Evolutionary conservation across 2,113 vertebrate genomes (phyloP).

Genomic region (Bostrychus sinensis): DNA sequence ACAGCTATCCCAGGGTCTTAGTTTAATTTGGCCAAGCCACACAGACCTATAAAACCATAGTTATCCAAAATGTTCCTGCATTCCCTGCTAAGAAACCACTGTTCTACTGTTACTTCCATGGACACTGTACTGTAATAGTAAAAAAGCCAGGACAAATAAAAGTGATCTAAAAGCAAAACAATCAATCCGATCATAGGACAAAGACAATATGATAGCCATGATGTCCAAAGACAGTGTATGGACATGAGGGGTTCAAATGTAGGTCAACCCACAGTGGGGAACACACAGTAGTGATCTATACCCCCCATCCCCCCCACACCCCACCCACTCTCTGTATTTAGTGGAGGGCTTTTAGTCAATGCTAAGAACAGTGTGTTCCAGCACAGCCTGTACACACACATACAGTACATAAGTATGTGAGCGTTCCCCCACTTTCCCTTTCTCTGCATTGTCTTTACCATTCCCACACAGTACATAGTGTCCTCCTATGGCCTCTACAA

Average conservation of each 20-base stretch:
- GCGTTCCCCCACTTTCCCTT: not conserved
- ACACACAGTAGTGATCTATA: constrained; percentile 2
- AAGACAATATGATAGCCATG: not conserved
- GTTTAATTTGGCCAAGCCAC: no score
- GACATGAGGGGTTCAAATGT: constrained; percentile 36
- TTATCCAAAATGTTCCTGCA: no score
- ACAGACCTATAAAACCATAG: no score
- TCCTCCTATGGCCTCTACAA: not conserved
- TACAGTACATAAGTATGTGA: not conserved
- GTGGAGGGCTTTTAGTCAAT: constrained; percentile 31
- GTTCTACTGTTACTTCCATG: no score
- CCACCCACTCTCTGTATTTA: constrained; percentile 13
- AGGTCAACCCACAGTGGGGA: constrained; percentile 38
- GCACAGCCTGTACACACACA: constrained; percentile 27
- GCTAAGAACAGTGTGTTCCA: constrained; percentile 53
- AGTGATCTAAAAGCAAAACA: no score
- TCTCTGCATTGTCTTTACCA: constrained; percentile 15
- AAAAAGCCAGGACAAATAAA: no score
- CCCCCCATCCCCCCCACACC: no score
- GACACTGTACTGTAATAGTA: no score
- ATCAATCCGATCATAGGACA: not conserved
- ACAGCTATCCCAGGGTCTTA: no score
- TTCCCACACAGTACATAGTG: not conserved
- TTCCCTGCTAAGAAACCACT: no score
- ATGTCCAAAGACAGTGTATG: not conserved